These are phyloP conservation scores for Portunus trituberculatus DNA, from an alignment of 1,140 invertebrate species.

Conservation along the genomic window DNA sequence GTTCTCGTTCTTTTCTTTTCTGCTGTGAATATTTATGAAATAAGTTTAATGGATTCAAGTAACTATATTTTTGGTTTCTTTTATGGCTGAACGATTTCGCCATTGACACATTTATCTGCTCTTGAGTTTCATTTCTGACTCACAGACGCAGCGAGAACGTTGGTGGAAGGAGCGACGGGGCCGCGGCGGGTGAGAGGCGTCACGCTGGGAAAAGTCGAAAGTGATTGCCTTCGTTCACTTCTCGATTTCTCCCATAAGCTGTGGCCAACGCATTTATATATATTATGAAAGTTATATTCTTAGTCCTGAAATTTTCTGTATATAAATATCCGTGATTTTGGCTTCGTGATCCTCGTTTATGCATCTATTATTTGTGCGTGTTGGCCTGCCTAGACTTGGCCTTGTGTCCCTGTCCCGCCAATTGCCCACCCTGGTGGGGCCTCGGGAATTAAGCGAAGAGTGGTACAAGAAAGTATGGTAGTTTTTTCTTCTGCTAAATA, in stretches of 20 bases:
- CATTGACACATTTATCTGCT: slow-evolving; percentile 18
- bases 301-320: not conserved
- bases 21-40: slow-evolving; percentile 22
- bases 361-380: not conserved
- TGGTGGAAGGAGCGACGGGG: not conserved
- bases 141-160: not conserved
- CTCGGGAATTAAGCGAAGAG: not conserved
- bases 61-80: not conserved
- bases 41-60: not conserved
- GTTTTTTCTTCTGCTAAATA: too few species aligned
- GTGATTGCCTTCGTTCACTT: not conserved
- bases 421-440: not conserved
- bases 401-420: not conserved
- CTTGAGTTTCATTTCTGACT: not conserved
- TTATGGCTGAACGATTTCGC: not conserved
- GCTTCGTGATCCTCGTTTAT: not conserved
- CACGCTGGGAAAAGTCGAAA: not conserved
- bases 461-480: not conserved
- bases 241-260: not conserved
- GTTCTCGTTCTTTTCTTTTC: not conserved
- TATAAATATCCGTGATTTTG: not conserved
- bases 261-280: not conserved
- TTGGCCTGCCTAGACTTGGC: not conserved
- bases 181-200: too few species aligned
- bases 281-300: not conserved